Percentiles rank a stretch among this genome's conserved stretches.
Conservation (phyloP, 2,797 vertebrate species). For the Sarcoramphus papa region DNA sequence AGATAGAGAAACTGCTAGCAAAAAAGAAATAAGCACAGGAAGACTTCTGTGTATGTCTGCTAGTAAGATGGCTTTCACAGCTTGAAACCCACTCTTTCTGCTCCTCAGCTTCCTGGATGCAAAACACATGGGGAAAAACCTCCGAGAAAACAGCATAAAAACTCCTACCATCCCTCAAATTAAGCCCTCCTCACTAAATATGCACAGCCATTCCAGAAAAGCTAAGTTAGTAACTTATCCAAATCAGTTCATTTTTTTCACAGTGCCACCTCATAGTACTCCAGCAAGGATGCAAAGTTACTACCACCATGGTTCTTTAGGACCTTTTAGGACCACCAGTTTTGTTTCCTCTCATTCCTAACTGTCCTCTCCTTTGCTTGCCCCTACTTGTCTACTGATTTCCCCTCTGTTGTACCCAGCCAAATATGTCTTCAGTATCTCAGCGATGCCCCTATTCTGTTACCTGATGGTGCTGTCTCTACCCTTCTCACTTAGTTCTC, state of each 20-base stretch:
- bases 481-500: neutral
- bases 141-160: neutral
- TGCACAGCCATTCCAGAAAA: neutral
- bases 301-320: fast-evolving
- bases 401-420: neutral
- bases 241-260: neutral
- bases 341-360: neutral
- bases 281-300: neutral
- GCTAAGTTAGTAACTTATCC: neutral
- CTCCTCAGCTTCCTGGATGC: neutral
- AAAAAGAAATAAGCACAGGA: neutral
- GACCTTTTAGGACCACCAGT: neutral
- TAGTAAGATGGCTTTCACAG: neutral
- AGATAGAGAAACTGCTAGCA: neutral
- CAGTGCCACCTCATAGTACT: neutral
- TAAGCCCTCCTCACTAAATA: neutral
- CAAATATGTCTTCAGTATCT: neutral
- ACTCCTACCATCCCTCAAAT: neutral
- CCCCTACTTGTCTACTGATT: neutral
- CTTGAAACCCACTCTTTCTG: conserved; percentile 4
- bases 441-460: neutral
- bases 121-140: neutral
- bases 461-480: fast-evolving
- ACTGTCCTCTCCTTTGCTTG: neutral
- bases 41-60: neutral